Base-by-base conservation (phyloP, 2,797 vertebrate species). In the Sebastes steindachneri region DNA sequence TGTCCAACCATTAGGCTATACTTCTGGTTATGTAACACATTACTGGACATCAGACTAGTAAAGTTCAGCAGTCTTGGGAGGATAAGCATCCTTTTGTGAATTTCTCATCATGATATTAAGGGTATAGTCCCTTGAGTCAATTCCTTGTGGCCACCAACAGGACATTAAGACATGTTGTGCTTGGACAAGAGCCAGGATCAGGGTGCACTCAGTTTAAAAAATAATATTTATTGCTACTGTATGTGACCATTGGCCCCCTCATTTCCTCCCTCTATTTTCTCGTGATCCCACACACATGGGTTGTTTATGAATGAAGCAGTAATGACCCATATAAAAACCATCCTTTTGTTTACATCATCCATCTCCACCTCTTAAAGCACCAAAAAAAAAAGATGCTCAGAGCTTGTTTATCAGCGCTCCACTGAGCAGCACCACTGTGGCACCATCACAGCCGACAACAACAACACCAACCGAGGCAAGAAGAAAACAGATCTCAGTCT, bases 11-110 rank as follows among this genome's bases (percentile, higher is more conserved):
- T 77, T 79, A 68, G 72, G 65, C 58, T 45, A 45, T 41, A 31
- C 75, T 77, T 70, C 77, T 77, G 74, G 86, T 94, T 93, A 90
- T 89, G 80, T 89, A 93, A 94, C 81, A 80, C 80, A 68, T 57
- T 31, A 11, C 37, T 90, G 78, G 69, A 84, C 78, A 79, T 82
- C 57, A 84, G 37, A 70, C 2, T 35, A 72, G 35, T 59, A 48
- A 9, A 21, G 65, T 69, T 80, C 37, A 75, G 28, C 41, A 67
- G 54, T 28, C 15, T 10, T 35, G 26, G 19, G 2, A 53, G 14
- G 9, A 67, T 53, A 7, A 21, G 1, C 1, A 41, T 73, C 19
- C 11, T 12, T 62, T 45, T 62, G 5, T 65, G 21, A 59, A 51
- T 55, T 41, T 23, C 15, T 33, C 62, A 48, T 54, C 12, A 5